phyloP scores from a whole-genome alignment of 2,888 invertebrate genomes.

The Acrocera orbiculus region DNA sequence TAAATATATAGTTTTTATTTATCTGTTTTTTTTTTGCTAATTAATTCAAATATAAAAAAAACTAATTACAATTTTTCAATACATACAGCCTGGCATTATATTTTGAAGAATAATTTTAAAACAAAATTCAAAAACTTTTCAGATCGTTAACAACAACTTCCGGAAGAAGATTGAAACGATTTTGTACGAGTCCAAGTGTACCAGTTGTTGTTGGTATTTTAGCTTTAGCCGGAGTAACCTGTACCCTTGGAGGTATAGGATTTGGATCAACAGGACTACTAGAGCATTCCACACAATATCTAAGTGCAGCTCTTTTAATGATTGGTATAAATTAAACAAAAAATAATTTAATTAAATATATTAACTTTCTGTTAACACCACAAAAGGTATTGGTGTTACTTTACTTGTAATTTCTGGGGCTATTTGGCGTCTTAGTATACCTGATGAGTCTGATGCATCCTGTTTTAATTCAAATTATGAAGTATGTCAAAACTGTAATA shows the following conservation, averaged over 20 bases:
- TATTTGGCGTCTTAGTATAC: conserved; percentile 77
- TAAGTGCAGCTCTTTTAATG: conserved; percentile 28
- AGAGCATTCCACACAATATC: conserved; percentile 28
- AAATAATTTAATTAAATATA: no score
- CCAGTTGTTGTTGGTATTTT: conserved; percentile 29
- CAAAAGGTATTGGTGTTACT: conserved; percentile 79
- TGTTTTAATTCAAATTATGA: conserved; percentile 42
- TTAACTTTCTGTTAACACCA: neutral
- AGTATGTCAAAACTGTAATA: conserved; percentile 34
- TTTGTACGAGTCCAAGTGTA: no score
- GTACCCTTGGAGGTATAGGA: conserved; percentile 28
- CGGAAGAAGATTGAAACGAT: conserved; percentile 9
- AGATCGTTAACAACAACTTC: conserved; percentile 2
- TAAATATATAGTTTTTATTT: no score
- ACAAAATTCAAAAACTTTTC: no score
- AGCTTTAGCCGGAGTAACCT: conserved; percentile 28
- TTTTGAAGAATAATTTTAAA: no score
- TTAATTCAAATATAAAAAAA: no score
- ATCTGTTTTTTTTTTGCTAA: no score
- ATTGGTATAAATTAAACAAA: conserved; percentile 17
- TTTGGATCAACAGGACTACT: conserved; percentile 28
- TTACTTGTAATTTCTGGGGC: conserved; percentile 84
- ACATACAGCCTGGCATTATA: no score
- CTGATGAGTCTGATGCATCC: conserved; percentile 52
- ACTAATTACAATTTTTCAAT: no score